Conservation (phyloP, 1,140 invertebrate species). For the Dryas iulia region DNA sequence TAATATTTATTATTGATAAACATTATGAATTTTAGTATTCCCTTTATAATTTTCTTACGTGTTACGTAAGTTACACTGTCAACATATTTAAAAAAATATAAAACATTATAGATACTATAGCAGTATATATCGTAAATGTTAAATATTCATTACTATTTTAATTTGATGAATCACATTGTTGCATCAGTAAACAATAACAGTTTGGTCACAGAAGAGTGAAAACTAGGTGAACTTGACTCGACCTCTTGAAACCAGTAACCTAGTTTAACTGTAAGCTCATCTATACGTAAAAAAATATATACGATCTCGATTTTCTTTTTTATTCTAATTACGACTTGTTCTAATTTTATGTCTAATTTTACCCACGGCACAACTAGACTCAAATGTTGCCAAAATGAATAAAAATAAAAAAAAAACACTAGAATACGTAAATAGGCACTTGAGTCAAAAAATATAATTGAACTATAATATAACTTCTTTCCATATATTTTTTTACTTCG, state of each 20-base stretch:
- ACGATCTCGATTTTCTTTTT: background rate
- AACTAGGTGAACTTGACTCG: conserved; percentile 53
- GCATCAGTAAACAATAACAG: conserved; percentile 44
- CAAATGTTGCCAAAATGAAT: too few relatives aligned
- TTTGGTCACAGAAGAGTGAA: conserved; percentile 27
- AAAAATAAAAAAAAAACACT: too few relatives aligned
- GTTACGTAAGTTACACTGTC: too few relatives aligned
- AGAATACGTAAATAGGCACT: too few relatives aligned
- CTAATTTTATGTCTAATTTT: background rate
- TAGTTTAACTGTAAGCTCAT: conserved; percentile 33
- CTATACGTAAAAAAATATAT: background rate
- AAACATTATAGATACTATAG: background rate
- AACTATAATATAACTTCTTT: too few relatives aligned
- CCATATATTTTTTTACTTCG: too few relatives aligned
- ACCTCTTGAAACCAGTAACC: conserved; percentile 45
- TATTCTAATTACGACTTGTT: background rate
- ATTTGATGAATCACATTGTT: conserved; percentile 9
- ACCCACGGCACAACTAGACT: too few relatives aligned
- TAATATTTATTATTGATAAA: too few relatives aligned
- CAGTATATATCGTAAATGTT: background rate
- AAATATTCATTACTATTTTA: background rate
- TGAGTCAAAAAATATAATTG: too few relatives aligned
- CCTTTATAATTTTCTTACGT: too few relatives aligned
- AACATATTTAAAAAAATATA: too few relatives aligned
- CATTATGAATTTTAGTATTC: too few relatives aligned